Percentiles rank a stretch among this genome's conserved stretches.
These are phyloP conservation scores for Lutjanus erythropterus DNA, from an alignment of 2,113 vertebrate genomes.

Conservation along the genomic window DNA sequence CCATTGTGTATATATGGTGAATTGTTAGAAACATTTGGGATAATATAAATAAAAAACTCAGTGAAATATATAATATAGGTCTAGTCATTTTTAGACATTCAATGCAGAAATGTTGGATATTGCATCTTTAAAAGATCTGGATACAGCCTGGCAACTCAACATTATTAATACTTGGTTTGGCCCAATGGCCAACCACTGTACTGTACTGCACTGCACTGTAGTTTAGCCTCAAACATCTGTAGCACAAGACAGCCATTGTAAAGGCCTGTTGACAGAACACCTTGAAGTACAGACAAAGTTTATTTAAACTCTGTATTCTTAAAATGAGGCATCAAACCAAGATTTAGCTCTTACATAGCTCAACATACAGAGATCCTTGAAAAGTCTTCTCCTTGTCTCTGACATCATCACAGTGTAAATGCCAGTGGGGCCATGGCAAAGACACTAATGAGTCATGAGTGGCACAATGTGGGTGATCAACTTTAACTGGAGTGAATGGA, in stretches of 20 bases:
- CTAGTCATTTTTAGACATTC: too few relatives aligned
- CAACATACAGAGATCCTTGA: neutral
- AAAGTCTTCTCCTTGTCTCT: neutral
- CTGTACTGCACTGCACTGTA: too few relatives aligned
- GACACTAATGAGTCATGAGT: constrained; percentile 28
- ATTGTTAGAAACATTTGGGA: too few relatives aligned
- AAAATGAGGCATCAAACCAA: neutral
- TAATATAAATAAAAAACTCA: too few relatives aligned
- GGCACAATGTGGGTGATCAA: constrained; percentile 22
- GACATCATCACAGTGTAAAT: constrained; percentile 21
- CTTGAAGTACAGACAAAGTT: neutral
- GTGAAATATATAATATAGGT: too few relatives aligned
- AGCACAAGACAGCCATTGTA: neutral
- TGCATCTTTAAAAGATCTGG: too few relatives aligned
- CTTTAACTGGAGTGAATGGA: constrained; percentile 45
- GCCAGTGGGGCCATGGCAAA: neutral
- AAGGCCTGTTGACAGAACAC: neutral
- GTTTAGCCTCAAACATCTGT: neutral
- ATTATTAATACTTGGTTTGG: too few relatives aligned
- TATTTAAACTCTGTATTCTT: neutral
- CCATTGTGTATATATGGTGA: too few relatives aligned
- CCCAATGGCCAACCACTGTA: too few relatives aligned
- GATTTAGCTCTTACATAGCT: neutral
- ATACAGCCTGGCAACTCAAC: too few relatives aligned
- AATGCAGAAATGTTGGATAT: too few relatives aligned